Evolutionary conservation across 92 coral and sea anemone genomes (phyloP).

Genomic region (Palythoa caribaeorum): DNA sequence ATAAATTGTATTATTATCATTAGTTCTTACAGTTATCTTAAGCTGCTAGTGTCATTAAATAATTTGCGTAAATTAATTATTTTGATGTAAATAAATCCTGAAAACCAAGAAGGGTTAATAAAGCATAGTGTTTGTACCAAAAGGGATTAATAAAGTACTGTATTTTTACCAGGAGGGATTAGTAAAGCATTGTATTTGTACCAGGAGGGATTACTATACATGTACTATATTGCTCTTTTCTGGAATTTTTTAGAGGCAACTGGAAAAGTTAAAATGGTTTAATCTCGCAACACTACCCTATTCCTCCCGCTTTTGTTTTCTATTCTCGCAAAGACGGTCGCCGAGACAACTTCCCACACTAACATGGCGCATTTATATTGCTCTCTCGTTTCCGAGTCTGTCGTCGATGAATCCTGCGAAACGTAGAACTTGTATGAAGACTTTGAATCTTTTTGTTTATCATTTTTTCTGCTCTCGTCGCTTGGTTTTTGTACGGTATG

Average conservation of each 20-base stretch:
- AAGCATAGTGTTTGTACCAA: no score
- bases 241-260: background rate
- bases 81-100: no score
- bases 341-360: constrained; percentile 82
- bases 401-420: constrained; percentile 17
- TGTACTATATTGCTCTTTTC: no score
- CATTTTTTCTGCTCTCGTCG: constrained; percentile 38
- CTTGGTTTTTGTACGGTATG: constrained; percentile 15
- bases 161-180: no score
- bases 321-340: constrained; percentile 70
- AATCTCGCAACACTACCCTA: background rate
- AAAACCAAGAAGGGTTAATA: no score
- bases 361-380: constrained; percentile 73
- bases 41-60: no score
- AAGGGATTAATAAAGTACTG: no score
- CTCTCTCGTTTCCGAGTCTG: constrained; percentile 28
- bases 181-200: no score
- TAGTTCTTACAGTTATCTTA: no score
- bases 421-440: constrained; percentile 36
- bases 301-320: constrained; percentile 82
- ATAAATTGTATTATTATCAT: no score
- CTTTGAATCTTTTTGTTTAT: background rate
- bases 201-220: no score
- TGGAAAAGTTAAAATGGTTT: background rate
- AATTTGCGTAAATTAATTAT: no score